These are phyloP conservation scores for Idaea aversata DNA, from an alignment of 2,888 invertebrate species.

Conservation along the genomic window DNA sequence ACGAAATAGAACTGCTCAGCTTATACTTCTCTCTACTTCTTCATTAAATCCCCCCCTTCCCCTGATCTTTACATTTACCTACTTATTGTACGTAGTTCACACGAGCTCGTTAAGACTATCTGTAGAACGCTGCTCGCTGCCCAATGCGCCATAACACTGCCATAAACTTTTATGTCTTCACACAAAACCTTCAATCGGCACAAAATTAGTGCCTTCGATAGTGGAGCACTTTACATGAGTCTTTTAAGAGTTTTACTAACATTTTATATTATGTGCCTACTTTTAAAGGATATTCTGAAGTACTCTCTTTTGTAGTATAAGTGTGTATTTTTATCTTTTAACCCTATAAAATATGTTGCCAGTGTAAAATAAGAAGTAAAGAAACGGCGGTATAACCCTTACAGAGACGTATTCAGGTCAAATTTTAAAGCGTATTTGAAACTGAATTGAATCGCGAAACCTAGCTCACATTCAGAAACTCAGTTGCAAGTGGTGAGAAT, in stretches of 20 bases:
- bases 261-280: not conserved
- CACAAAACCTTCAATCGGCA: constrained; percentile 1
- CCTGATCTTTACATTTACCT: not conserved
- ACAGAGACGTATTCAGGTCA: not conserved
- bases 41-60: not conserved
- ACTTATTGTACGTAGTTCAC: not conserved
- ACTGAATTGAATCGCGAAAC: too few relatives aligned
- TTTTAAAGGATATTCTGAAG: not conserved
- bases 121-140: not conserved
- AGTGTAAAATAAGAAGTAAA: not conserved
- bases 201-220: not conserved
- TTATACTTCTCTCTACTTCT: not conserved
- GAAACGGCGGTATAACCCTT: not conserved
- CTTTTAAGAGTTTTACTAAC: not conserved
- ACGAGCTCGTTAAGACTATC: not conserved
- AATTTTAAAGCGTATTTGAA: too few relatives aligned
- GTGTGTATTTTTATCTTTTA: not conserved
- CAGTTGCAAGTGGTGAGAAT: too few relatives aligned
- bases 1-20: not conserved
- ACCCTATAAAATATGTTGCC: not conserved
- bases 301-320: not conserved
- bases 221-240: not conserved
- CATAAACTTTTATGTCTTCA: constrained; percentile 1
- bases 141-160: not conserved
- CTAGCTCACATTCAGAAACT: too few relatives aligned